Evolutionary conservation across 2,113 vertebrate genomes (phyloP).

Genomic region (Coptodon rendalli): DNA sequence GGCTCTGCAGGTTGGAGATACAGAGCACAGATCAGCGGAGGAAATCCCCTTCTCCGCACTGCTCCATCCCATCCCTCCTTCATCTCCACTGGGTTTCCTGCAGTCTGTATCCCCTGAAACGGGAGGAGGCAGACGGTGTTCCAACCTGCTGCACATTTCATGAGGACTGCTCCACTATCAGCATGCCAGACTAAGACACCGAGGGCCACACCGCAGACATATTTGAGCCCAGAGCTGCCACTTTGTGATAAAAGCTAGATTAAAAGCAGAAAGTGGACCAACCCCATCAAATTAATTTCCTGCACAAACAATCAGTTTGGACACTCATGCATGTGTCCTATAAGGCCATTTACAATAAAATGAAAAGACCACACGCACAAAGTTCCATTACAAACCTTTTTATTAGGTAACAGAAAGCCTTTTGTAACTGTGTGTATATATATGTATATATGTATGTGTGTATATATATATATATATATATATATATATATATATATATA

Average conservation of each 20-base stretch:
- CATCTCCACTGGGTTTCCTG: conserved; percentile 15
- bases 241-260: not conserved
- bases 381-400: conserved; percentile 50
- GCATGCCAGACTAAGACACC: not conserved
- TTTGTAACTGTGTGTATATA: conserved; percentile 33
- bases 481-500: not conserved
- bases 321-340: not conserved
- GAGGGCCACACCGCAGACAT: not conserved
- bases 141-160: not conserved
- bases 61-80: conserved; percentile 11
- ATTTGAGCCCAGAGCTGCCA: not conserved
- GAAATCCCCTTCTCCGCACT: conserved; percentile 27
- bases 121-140: not conserved
- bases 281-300: conserved; percentile 32
- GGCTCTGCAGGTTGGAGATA: conserved; percentile 30
- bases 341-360: not conserved
- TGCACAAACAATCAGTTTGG: not conserved
- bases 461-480: not conserved
- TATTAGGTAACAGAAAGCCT: conserved; percentile 58
- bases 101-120: conserved; percentile 3
- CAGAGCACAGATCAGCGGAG: conserved; percentile 15
- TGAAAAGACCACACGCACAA: conserved; percentile 1
- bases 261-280: not conserved
- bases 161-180: not conserved
- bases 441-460: no score